These are phyloP conservation scores for Psylliodes chrysocephalus DNA, from an alignment of 2,888 invertebrate genomes.

Conservation along the genomic window DNA sequence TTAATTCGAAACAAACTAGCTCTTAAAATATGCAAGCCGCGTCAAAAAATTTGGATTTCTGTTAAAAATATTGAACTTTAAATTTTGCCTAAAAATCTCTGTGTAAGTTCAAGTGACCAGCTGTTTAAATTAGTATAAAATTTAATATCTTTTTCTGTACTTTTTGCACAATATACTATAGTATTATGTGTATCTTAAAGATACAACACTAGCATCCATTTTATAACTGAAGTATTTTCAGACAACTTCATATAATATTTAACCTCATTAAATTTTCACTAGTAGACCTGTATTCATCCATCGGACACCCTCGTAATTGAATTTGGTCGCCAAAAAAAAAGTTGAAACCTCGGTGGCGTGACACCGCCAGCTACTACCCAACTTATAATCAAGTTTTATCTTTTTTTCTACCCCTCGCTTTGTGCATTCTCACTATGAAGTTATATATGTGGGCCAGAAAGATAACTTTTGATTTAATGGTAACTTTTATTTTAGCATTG, in stretches of 20 bases:
- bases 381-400: conserved; percentile 30
- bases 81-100: no score
- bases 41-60: no score
- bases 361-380: conserved; percentile 23
- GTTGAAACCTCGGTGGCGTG: conserved; percentile 22
- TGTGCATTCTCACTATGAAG: conserved; percentile 27
- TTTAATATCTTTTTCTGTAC: no score
- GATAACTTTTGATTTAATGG: conserved; percentile 38
- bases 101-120: no score
- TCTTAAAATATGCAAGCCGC: no score
- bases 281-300: conserved; percentile 11
- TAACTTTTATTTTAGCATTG: conserved; percentile 35
- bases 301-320: conserved; percentile 18
- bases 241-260: conserved; percentile 8
- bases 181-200: no score
- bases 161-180: no score
- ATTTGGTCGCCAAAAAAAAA: conserved; percentile 20
- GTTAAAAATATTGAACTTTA: no score
- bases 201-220: no score
- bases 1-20: no score
- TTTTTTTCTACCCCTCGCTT: conserved; percentile 26
- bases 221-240: no score
- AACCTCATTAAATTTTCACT: conserved; percentile 12
- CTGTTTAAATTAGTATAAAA: no score
- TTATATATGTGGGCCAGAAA: conserved; percentile 25